Evolutionary conservation across 1,140 invertebrate genomes (phyloP).

Genomic region (Bombus soroeensis): DNA sequence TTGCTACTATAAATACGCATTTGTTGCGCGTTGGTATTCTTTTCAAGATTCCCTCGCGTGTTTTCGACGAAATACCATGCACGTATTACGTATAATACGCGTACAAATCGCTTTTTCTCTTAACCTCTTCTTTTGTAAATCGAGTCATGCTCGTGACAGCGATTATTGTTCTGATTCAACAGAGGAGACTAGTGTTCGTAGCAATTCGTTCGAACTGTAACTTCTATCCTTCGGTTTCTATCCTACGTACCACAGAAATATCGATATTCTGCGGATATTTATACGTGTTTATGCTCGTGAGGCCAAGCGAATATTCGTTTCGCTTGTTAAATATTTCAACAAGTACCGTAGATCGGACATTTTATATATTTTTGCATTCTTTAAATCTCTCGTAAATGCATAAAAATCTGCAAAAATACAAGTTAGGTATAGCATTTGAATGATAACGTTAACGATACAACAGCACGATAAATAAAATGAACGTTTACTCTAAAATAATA

Average conservation of each 20-base stretch:
- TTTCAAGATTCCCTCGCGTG: accelerated
- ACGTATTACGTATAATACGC: neutral
- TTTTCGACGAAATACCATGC: neutral
- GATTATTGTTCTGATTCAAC: neutral
- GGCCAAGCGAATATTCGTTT: no score
- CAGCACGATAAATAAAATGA: no score
- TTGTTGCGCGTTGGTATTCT: neutral
- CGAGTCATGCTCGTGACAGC: neutral
- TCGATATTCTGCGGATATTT: neutral
- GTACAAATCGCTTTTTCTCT: neutral
- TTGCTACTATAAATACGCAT: neutral
- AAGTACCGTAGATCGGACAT: no score
- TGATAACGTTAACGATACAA: no score
- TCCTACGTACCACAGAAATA: neutral
- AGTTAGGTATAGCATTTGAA: no score
- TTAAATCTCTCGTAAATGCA: neutral
- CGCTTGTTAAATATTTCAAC: no score
- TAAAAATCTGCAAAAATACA: neutral
- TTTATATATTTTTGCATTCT: neutral
- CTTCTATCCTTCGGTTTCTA: neutral
- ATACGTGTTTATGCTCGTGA: no score
- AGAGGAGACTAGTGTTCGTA: neutral
- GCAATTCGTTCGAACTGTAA: neutral
- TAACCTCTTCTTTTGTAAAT: neutral
- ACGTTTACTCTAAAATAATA: no score